Conservation (phyloP, 2,113 vertebrate species). For the Alligator mississippiensis region DNA sequence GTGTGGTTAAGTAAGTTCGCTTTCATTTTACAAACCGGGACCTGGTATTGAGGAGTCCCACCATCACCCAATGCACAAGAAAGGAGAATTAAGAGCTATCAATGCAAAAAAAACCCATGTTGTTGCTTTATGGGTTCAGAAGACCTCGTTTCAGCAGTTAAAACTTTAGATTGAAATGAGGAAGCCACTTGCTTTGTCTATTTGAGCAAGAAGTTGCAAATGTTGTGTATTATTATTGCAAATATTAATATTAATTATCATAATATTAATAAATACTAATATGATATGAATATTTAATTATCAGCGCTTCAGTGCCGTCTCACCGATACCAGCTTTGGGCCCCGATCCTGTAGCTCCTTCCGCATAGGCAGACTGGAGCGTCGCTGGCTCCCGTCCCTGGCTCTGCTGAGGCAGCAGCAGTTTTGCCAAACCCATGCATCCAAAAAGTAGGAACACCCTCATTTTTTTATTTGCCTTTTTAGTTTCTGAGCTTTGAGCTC, state of each 20-base stretch:
- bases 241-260: background rate
- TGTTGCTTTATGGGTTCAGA: fast-evolving
- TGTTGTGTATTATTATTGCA: too few relatives aligned
- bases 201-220: background rate
- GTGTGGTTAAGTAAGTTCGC: background rate
- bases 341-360: background rate
- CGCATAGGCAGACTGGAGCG: fast-evolving
- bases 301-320: too few relatives aligned
- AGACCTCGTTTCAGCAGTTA: background rate
- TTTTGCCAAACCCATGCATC: background rate
- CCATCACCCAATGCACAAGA: background rate
- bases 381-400: background rate
- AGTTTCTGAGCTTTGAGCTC: background rate
- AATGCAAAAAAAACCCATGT: background rate
- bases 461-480: background rate
- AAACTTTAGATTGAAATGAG: background rate
- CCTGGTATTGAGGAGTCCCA: background rate
- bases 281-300: fast-evolving
- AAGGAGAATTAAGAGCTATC: background rate
- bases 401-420: background rate
- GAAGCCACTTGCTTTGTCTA: background rate
- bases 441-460: background rate
- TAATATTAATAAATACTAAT: background rate
- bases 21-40: background rate
- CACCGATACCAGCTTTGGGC: background rate